A percentile compares a stretch with the other conserved stretches of the same genome.
These are phyloP conservation scores for Gorilla gorilla DNA, from an alignment of 2,113 vertebrate species.

Conservation along the genomic window DNA sequence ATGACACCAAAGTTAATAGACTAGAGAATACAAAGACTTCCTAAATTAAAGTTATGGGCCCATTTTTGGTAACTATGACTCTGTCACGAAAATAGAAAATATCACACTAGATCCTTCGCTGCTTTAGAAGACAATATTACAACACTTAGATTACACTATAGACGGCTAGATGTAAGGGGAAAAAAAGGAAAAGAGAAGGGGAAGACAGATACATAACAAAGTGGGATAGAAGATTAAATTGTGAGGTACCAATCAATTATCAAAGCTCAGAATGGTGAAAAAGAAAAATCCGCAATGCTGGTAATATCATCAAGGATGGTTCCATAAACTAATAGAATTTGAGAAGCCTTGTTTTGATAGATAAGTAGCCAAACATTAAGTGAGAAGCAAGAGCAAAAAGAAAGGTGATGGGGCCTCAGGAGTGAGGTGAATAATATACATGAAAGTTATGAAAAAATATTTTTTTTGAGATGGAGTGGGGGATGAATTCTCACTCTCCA, in stretches of 20 bases:
- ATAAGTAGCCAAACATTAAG: not conserved
- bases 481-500: too few relatives aligned
- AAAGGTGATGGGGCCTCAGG: not conserved
- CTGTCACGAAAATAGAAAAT: not conserved
- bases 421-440: not conserved
- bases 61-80: not conserved
- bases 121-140: not conserved
- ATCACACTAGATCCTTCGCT: not conserved
- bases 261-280: not conserved
- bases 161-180: not conserved
- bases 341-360: not conserved
- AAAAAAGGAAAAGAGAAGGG: too few relatives aligned
- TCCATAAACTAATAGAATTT: not conserved
- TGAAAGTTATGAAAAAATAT: not conserved
- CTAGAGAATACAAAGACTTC: not conserved
- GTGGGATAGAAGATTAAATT: not conserved
- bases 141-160: not conserved
- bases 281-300: not conserved
- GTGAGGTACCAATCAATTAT: not conserved
- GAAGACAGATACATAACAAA: not conserved
- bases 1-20: not conserved
- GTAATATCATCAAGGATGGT: not conserved
- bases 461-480: too few relatives aligned
- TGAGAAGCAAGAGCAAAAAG: not conserved
- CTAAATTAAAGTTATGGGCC: not conserved